Base-by-base conservation (phyloP, 2,797 vertebrate genomes). In the Clarias fuscus region DNA sequence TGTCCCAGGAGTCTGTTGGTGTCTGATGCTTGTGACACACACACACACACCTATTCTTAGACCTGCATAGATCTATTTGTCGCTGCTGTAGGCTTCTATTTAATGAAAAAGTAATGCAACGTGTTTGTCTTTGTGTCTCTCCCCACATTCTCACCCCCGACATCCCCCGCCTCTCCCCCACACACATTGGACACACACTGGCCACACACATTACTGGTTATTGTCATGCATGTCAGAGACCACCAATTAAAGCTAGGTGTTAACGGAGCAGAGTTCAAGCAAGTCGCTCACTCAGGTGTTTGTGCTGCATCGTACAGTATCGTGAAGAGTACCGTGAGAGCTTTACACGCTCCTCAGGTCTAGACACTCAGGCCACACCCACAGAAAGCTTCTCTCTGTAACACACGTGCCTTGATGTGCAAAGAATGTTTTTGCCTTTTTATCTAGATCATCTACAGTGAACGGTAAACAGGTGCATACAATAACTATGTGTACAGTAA, bases 1-100 rank as follows among this genome's bases (percentile, higher is more conserved):
- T 22, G 80, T 78, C 79, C 81, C 79, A 62, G 68, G 78, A 56
- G 84, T 67, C 70, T 40, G 80, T 58, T 48, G 40, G 71, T 82
- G 56, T 85, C 65, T 88, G 65, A 77, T 77, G 53, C 58, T n/a
- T 83, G 58, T 83, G 71, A 76, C 70, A 48, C 43, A 53, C 43
- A 48, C 71, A 37, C 71, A 73, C 71, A 53, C 72, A 75, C 43
- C 24, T 56, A 48, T 27, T 56, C 6, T 53, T 27, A 76, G 43
- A 75, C 24, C 43, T 53, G 43, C 6, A 3, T 56, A n/a, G 17
- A 15, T 76, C 14, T 76, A 53, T 76, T 76, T 56, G 43, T 75
- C 4, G 14, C 72, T 76, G 24, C 48, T 56, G 48, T 56, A 56
- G 48, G 72, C 72, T 27, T 56, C 24, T 56, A n/a, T 56, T 56